Evolutionary conservation across 2,888 invertebrate genomes (phyloP), one percentile per base, ranked within the genome.

Genomic region (Hylaea fasciaria): DNA sequence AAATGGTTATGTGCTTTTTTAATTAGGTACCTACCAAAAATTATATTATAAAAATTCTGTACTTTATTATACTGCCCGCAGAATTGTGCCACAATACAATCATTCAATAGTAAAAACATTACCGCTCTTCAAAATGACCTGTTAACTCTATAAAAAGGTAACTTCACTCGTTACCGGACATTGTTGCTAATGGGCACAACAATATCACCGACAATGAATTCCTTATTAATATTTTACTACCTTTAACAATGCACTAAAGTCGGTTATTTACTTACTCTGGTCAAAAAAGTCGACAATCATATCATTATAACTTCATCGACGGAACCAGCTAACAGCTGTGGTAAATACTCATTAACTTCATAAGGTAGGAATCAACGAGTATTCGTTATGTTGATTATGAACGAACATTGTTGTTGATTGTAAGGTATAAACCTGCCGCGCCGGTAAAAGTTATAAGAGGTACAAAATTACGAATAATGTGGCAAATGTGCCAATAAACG

Each of bases 311-410:
- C 66, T 63, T 64, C 64, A 63, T 68, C 54, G 50, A n/a, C 16
- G 14, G 41, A 59, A 57, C 52, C 50, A 53, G 50, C 32, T 17
- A 54, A 43, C 13, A n/a, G n/a, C n/a, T 52, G 59, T 59, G 58
- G 55, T 62, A 62, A 64, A 66, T 69, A 65, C 65, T 60, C 59
- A 66, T 69, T 69, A 56, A 57, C 53, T 60, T 46, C 43, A 53
- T 57, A 69, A 63, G 58, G 32, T 51, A 41, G 49, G 45, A 35
- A 54, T 56, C 51, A 16, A 54, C 14, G 29, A 57, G 44, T 41
- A n/a, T 43, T 55, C 50, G 17, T 37, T 56, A 12, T 35, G 14
- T 44, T 57, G 13, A 8, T 44, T 56, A 52, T 32, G 50, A 54
- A 53, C 8, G 12, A 16, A 51, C 46, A 51, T 44, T 52, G 56